A percentile compares a stretch with the other conserved stretches of the same genome.
Conservation (phyloP, 2,888 invertebrate genomes). For the Phasia obesa region DNA sequence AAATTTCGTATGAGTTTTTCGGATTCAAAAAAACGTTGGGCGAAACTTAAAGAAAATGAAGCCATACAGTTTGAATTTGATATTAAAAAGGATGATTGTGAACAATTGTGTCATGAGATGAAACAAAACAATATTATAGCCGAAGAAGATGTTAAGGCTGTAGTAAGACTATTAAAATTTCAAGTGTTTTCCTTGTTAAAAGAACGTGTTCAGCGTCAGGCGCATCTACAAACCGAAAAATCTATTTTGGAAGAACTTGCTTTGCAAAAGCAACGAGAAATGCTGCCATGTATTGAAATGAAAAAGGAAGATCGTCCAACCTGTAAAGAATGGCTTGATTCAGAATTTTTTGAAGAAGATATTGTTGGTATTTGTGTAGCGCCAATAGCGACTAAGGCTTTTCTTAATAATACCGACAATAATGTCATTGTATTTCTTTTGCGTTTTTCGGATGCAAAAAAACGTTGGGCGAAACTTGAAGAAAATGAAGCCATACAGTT, state of each 20-base stretch:
- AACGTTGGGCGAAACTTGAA: slow-evolving; percentile 97
- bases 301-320: slow-evolving; percentile 87
- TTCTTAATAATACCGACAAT: slow-evolving; percentile 85
- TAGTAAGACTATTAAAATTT: slow-evolving; percentile 94
- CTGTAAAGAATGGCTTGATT: slow-evolving; percentile 95
- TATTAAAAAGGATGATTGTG: slow-evolving; percentile 93
- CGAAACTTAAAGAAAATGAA: slow-evolving; percentile 99
- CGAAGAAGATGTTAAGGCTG: slow-evolving; percentile 96
- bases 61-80: slow-evolving; percentile 99
- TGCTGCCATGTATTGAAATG: slow-evolving; percentile 79
- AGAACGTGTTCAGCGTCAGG: slow-evolving; percentile 85
- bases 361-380: slow-evolving; percentile 86
- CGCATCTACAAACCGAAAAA: slow-evolving; percentile 85
- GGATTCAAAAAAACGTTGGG: slow-evolving; percentile 98
- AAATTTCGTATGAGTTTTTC: slow-evolving; percentile 96
- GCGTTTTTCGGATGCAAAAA: slow-evolving; percentile 97
- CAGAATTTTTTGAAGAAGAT: slow-evolving; percentile 98
- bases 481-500: slow-evolving; percentile 99
- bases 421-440: slow-evolving; percentile 94
- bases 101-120: slow-evolving; percentile 97
- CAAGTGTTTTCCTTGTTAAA: slow-evolving; percentile 85
- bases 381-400: slow-evolving; percentile 86
- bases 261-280: slow-evolving; percentile 84
- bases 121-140: slow-evolving; percentile 96
- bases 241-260: slow-evolving; percentile 82